Base-by-base conservation (phyloP, 2,797 vertebrate species). In the Sebastes iracundus region DNA sequence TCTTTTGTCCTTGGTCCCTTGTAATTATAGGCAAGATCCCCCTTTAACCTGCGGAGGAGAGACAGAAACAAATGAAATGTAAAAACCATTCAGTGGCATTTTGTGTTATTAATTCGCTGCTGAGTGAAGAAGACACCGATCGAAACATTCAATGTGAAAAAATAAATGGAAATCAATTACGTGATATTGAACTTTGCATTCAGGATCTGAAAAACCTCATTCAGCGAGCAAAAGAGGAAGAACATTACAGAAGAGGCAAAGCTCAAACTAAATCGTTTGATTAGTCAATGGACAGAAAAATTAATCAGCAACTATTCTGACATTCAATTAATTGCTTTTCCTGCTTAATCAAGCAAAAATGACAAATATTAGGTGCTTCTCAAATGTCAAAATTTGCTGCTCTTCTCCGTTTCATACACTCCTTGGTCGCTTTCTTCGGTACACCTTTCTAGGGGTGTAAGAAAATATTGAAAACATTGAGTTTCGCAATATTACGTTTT, bases 1-100 rank as follows among this genome's bases (percentile, higher is more conserved):
- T 99, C 98, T 96, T 98, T 99, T 88, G 98, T 99, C 90, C 98
- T 95, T 9, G 98, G 97, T 80, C 99, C 99, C 91, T 98, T 98
- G 82, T 99, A 99, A 90, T 97, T 99, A 88, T 99, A 99, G 6
- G 98, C 97, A 27, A 99, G 95, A 70, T 99, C 98, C 12, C 97
- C 97, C 90, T 99, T 99, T 87, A 99, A 94, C 84, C 98, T 99
- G 87, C 78, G 33, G n/a, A 35, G 11, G 49, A 49, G n/a, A 72
- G 20, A 80, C 5, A 42, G 4, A 75, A 7, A 49, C 4, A 61
- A 69, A 61, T 86, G 20, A 8, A 65, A 27, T 30, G 0, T 22
- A 42, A 20, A 62, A 76, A 30, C 2, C 23, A 55, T 16, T 72
- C 6, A 16, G 22, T n/a, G 4, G 18, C 23, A 16, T 13, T 42